Conservation (phyloP, 2,113 vertebrate species). For the Tichodroma muraria region DNA sequence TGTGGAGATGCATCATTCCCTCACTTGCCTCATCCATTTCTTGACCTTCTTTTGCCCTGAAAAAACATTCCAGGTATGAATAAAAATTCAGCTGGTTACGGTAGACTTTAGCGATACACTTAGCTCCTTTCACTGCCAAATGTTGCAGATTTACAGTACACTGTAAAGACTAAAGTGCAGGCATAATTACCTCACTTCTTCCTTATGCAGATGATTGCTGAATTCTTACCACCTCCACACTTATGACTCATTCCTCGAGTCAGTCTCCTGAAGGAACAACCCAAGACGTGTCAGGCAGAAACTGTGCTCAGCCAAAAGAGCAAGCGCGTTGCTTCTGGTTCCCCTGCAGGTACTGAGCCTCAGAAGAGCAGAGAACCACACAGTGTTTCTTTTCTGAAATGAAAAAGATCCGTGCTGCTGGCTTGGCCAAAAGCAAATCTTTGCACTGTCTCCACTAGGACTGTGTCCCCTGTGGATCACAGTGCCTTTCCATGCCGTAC, state of each 20-base stretch:
- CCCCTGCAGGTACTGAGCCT: neutral
- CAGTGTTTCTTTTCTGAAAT: neutral
- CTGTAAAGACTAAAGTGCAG: neutral
- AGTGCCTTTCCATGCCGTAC: neutral
- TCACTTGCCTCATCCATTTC: neutral
- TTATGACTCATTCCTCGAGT: neutral
- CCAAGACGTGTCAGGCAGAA: neutral
- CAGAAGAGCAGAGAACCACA: neutral
- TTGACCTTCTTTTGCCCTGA: neutral
- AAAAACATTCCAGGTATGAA: neutral
- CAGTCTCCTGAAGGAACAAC: neutral
- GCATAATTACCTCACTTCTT: neutral
- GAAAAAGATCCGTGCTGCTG: neutral
- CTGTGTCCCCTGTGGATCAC: neutral
- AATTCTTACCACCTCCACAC: neutral
- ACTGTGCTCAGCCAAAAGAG: neutral
- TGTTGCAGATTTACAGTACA: neutral
- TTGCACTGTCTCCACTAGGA: neutral
- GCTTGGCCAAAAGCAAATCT: neutral
- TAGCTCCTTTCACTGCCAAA: neutral
- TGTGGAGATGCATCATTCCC: neutral
- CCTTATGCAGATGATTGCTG: neutral
- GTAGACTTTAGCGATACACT: neutral
- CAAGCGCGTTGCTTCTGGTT: neutral
- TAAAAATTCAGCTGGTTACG: neutral